phyloP scores from a whole-genome alignment of 2,888 invertebrate species.

The Drosophila fungiperda region DNA sequence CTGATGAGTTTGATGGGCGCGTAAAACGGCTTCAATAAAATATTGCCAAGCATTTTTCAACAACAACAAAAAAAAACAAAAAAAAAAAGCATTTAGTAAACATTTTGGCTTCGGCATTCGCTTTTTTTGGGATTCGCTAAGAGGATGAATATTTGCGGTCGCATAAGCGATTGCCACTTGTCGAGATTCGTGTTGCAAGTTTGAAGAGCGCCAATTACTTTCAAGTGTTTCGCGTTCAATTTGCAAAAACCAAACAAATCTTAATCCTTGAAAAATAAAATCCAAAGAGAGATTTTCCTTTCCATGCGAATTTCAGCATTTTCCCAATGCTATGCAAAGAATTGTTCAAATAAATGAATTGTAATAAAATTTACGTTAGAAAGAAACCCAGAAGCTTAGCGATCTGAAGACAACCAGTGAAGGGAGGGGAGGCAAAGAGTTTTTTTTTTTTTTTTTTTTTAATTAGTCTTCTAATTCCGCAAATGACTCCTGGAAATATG shows the following conservation, averaged over 20 bases:
- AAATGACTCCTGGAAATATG: background rate
- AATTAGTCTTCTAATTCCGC: background rate
- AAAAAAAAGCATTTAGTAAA: conserved; percentile 40
- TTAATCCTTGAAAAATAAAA: background rate
- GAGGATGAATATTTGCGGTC: background rate
- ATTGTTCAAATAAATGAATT: background rate
- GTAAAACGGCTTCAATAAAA: conserved; percentile 46
- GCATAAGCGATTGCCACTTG: conserved; percentile 16
- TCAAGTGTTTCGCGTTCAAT: background rate
- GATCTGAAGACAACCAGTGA: background rate
- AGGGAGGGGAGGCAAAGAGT: background rate
- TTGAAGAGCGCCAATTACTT: background rate
- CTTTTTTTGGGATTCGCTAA: conserved; percentile 7
- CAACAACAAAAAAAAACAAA: too few species aligned
- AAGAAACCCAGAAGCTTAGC: too few species aligned
- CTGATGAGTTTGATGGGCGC: conserved; percentile 63
- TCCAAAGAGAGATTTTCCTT: background rate
- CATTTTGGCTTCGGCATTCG: conserved; percentile 18
- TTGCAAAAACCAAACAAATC: background rate
- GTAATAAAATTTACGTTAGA: too few species aligned
- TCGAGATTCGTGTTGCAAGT: conserved; percentile 4
- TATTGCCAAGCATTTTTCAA: conserved; percentile 55
- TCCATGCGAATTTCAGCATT: background rate
- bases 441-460: background rate
- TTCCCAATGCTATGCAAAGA: background rate